Conservation (phyloP, 2,888 invertebrate species). For the Latrodectus hesperus region DNA sequence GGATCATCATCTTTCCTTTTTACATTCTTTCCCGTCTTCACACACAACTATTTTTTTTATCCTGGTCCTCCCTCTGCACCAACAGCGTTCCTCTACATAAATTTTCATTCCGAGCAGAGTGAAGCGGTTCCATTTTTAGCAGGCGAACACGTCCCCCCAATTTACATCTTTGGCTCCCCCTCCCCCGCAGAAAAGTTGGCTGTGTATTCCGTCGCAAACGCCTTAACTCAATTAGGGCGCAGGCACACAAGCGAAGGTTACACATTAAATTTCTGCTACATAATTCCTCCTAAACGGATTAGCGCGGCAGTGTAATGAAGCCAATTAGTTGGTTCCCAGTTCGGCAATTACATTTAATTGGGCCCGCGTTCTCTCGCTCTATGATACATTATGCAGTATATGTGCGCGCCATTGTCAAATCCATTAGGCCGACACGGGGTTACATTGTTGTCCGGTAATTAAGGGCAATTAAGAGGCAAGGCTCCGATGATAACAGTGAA, state of each 20-base stretch:
- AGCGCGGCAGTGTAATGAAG: conserved; percentile 64
- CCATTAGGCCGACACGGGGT: conserved; percentile 68
- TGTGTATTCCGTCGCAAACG: conserved; percentile 30
- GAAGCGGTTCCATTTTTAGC: background rate
- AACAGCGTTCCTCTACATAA: conserved; percentile 29
- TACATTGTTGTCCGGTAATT: conserved; percentile 69
- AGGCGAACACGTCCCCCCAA: conserved; percentile 6
- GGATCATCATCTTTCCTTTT: conserved; percentile 11
- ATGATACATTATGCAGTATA: conserved; percentile 68
- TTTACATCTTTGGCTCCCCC: conserved; percentile 31
- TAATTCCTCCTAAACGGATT: conserved; percentile 68
- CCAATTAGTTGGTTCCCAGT: conserved; percentile 67
- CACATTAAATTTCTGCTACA: conserved; percentile 69
- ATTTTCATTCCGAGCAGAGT: conserved; percentile 15
- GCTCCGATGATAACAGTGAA: conserved; percentile 58
- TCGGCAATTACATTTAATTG: conserved; percentile 69
- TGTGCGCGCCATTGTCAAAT: conserved; percentile 67
- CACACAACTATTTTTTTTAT: background rate
- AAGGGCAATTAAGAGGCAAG: conserved; percentile 67
- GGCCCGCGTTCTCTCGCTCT: conserved; percentile 57
- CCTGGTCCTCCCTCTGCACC: background rate
- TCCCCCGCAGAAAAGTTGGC: conserved; percentile 22
- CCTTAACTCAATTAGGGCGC: conserved; percentile 63
- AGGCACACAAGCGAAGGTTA: conserved; percentile 55
- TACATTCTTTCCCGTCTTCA: background rate